A percentile compares a stretch with the other conserved stretches of the same genome.
Conservation (phyloP, 2,113 vertebrate genomes). For the Ardeotis arabs region DNA sequence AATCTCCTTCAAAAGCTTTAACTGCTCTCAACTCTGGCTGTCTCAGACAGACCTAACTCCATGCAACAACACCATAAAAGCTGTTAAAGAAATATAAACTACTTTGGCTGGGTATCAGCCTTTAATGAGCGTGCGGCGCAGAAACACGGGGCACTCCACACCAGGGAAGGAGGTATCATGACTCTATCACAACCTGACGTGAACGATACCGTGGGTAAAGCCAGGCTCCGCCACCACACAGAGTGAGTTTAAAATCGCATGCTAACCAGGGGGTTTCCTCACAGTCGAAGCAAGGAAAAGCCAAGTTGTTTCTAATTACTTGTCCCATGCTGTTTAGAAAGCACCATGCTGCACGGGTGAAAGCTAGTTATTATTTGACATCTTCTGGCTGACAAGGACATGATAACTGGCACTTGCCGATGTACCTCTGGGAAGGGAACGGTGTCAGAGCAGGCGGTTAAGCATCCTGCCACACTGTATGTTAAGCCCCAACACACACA, state of each 20-base stretch:
- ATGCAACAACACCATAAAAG: slow-evolving; percentile 13
- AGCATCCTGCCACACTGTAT: background rate
- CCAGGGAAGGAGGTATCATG: background rate
- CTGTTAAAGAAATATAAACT: slow-evolving; percentile 28
- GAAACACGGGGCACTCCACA: background rate
- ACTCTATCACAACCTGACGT: background rate
- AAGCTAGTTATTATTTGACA: background rate
- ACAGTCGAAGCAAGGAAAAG: background rate
- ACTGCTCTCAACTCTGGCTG: slow-evolving; percentile 49
- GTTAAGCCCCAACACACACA: background rate
- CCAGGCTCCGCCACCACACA: background rate
- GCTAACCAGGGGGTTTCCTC: slow-evolving; percentile 23
- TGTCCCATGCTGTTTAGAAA: background rate
- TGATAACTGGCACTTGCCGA: background rate
- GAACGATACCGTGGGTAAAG: background rate
- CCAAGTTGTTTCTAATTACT: background rate
- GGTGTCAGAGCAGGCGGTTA: background rate
- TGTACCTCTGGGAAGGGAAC: background rate
- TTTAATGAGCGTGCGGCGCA: background rate
- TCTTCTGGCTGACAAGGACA: background rate
- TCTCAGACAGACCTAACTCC: slow-evolving; percentile 64
- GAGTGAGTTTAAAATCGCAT: background rate
- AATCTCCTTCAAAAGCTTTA: slow-evolving; percentile 68
- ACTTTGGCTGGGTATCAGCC: background rate
- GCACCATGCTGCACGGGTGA: background rate